Evolutionary conservation across 2,888 invertebrate species (phyloP).

Genomic region (Mesodorylaimus sp.): DNA sequence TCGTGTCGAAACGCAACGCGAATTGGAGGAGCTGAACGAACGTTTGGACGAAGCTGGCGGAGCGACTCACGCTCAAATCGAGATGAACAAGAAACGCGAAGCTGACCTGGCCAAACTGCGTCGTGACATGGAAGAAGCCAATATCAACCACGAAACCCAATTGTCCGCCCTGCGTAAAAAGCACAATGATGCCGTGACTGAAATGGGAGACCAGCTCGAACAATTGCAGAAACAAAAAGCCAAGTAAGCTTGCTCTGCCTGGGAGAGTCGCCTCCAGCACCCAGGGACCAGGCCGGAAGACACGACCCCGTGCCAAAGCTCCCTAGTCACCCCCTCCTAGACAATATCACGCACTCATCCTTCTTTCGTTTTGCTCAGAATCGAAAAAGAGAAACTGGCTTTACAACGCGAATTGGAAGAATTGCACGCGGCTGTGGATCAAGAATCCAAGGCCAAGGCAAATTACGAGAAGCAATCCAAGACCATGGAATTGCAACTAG

Average conservation of each 20-base stretch:
- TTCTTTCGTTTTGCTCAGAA: slow-evolving; percentile 33
- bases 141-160: slow-evolving; percentile 94
- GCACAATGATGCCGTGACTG: slow-evolving; percentile 96
- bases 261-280: too few species aligned
- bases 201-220: slow-evolving; percentile 99
- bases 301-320: too few species aligned
- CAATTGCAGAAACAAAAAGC: slow-evolving; percentile 98
- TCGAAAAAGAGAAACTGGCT: slow-evolving; percentile 97
- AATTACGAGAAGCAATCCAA: slow-evolving; percentile 9
- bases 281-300: too few species aligned
- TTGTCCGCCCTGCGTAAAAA: slow-evolving; percentile 94
- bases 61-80: slow-evolving; percentile 68
- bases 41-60: slow-evolving; percentile 97
- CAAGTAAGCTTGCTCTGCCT: slow-evolving; percentile 44
- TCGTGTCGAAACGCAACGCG: slow-evolving; percentile 85
- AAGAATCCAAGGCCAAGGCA: slow-evolving; percentile 96
- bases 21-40: slow-evolving; percentile 90
- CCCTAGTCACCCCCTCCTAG: too few species aligned
- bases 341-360: too few species aligned
- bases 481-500: slow-evolving; percentile 26
- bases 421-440: slow-evolving; percentile 84
- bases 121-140: slow-evolving; percentile 92
- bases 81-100: slow-evolving; percentile 99
- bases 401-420: slow-evolving; percentile 96
- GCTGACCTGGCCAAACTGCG: slow-evolving; percentile 95